Conservation (phyloP, 1,140 invertebrate genomes). For the Drosophila pruinosa region DNA sequence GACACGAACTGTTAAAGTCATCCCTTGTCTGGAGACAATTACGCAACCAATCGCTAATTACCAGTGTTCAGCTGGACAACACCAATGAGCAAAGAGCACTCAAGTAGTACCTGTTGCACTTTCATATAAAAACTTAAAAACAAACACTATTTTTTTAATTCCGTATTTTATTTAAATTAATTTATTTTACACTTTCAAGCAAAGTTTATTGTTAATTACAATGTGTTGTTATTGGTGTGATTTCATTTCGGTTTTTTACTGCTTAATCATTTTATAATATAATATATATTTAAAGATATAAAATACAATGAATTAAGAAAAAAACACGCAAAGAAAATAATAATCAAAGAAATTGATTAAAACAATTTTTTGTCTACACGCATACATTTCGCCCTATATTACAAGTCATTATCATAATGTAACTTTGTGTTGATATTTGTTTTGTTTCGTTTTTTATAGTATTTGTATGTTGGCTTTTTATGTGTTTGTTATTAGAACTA, state of each 20-base stretch:
- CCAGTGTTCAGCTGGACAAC: too few species aligned
- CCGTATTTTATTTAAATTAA: slow-evolving; percentile 79
- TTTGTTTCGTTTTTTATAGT: slow-evolving; percentile 44
- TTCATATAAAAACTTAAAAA: background rate
- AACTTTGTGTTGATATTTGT: slow-evolving; percentile 49
- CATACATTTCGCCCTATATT: slow-evolving; percentile 60
- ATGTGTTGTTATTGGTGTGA: slow-evolving; percentile 47
- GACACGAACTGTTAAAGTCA: too few species aligned
- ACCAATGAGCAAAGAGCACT: too few species aligned
- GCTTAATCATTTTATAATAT: slow-evolving; percentile 51
- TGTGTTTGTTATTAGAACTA: slow-evolving; percentile 63
- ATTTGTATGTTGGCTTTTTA: slow-evolving; percentile 34
- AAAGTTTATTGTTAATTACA: slow-evolving; percentile 76
- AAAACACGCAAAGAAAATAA: slow-evolving; percentile 58
- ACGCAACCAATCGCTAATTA: too few species aligned
- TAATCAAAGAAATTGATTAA: slow-evolving; percentile 59
- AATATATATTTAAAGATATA: slow-evolving; percentile 29
- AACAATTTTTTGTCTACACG: slow-evolving; percentile 37
- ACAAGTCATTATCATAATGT: slow-evolving; percentile 61
- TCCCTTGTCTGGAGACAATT: too few species aligned
- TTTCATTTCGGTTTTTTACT: slow-evolving; percentile 35
- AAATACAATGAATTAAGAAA: slow-evolving; percentile 51
- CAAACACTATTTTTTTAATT: slow-evolving; percentile 38
- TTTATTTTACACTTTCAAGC: slow-evolving; percentile 77
- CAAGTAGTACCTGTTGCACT: too few species aligned